phyloP scores from a whole-genome alignment of 2,113 vertebrate genomes.

The Alectura lathami region DNA sequence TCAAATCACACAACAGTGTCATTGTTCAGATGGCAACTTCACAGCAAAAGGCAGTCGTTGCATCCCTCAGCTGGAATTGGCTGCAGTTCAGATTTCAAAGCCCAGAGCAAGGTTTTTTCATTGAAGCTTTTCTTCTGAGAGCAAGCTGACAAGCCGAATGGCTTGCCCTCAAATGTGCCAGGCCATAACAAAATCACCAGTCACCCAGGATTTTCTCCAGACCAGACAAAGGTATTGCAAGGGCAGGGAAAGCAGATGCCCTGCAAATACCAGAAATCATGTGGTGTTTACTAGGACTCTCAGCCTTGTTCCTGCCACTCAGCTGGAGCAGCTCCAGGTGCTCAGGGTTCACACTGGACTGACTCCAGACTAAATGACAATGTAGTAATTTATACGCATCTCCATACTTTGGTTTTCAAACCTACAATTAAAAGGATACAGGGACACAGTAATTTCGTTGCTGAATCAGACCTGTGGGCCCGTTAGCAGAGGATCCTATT shows the following conservation, averaged over 20 bases:
- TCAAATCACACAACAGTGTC: slow-evolving; percentile 22
- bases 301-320: not conserved
- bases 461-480: slow-evolving; percentile 18
- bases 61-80: slow-evolving; percentile 19
- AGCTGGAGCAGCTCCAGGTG: slow-evolving; percentile 3
- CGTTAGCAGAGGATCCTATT: not conserved
- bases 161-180: slow-evolving; percentile 24
- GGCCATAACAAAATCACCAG: slow-evolving; percentile 19
- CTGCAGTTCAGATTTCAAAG: slow-evolving; percentile 32
- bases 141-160: slow-evolving; percentile 35
- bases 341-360: slow-evolving; percentile 28
- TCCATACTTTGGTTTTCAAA: slow-evolving; percentile 25
- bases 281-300: slow-evolving; percentile 41
- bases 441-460: slow-evolving; percentile 9
- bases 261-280: slow-evolving; percentile 58
- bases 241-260: slow-evolving; percentile 45
- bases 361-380: slow-evolving; percentile 49
- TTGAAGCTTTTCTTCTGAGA: slow-evolving; percentile 28
- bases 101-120: slow-evolving; percentile 31
- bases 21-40: slow-evolving; percentile 39
- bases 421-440: slow-evolving; percentile 20
- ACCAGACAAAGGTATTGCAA: slow-evolving; percentile 12
- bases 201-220: slow-evolving; percentile 51
- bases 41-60: not conserved
- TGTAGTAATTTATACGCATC: not conserved